A percentile compares a stretch with the other conserved stretches of the same genome.
Conservation (phyloP, 2,888 invertebrate species). For the Ariolimax columbianus region DNA sequence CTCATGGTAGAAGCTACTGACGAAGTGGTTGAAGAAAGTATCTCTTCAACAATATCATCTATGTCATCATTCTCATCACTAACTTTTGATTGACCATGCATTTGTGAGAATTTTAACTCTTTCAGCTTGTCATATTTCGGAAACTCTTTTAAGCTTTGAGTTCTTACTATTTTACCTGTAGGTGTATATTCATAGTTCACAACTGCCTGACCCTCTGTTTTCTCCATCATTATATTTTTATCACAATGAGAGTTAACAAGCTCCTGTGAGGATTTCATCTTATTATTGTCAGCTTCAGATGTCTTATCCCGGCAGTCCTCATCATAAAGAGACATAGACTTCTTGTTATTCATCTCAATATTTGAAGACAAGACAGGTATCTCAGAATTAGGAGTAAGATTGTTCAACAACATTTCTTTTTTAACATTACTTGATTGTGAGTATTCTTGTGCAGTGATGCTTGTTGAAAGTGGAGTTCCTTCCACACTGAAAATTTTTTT, state of each 20-base stretch:
- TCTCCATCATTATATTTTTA: not conserved
- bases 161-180: conserved; percentile 37
- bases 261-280: not conserved
- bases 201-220: not conserved
- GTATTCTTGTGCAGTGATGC: conserved; percentile 3
- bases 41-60: conserved; percentile 74
- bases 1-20: conserved; percentile 60
- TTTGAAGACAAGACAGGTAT: conserved; percentile 63
- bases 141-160: conserved; percentile 38
- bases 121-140: conserved; percentile 33
- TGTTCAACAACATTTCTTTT: conserved; percentile 60
- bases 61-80: conserved; percentile 61
- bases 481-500: conserved; percentile 19
- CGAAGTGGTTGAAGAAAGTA: conserved; percentile 67
- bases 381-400: conserved; percentile 69
- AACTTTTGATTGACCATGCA: conserved; percentile 35
- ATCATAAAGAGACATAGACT: conserved; percentile 59
- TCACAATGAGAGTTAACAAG: not conserved
- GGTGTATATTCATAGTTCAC: conserved; percentile 43
- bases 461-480: conserved; percentile 19
- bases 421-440: conserved; percentile 55
- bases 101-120: conserved; percentile 67
- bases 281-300: not conserved
- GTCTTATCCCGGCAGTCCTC: not conserved
- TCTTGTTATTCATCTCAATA: conserved; percentile 66